Base-by-base conservation (phyloP, 1,140 invertebrate genomes). In the Bombyx mandarina region DNA sequence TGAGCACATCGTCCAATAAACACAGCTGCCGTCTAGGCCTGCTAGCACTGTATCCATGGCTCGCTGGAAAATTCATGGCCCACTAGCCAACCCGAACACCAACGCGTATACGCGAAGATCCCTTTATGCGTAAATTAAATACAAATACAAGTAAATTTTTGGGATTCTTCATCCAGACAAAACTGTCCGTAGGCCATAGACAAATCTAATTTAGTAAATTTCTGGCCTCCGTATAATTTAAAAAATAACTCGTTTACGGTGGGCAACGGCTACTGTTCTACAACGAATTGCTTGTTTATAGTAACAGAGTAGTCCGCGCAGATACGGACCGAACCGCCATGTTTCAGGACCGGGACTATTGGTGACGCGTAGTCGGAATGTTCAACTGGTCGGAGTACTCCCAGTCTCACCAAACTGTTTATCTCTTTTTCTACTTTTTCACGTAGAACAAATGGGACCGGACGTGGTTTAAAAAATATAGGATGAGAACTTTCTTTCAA, bases 381-480 rank as follows among this genome's bases (percentile, higher is more conserved):
- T 51, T 35, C 6, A 7, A 51, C 50, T 4, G 50, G 50, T 51
- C 42, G 26, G 8, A 51, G 42, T 6, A 51, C 10, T 1, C 22
- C 50, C 10, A 35, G 5, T 9, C 3, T n/a, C 7, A 43, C 7
- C n/a, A 54, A 54, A n/a, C 52, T 1, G 5, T 26, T 51, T 53
- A 53, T 7, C 9, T 53, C 52, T 43, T 43, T 8, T 12, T 53
- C 52, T 1, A 53, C 52, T 53, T 53, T 53, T 10, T 53, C 52
- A 12, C 42, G 7, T 2, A 53, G 35, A 42, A 26, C 52, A 53
- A 53, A 53, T 7, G 35, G 35, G 42, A 53, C 52, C 42, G 26
- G 42, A 1, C 52, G 52, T 10, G 52, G 35, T 7, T 53, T 53
- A 53, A 53, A 53, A 43, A 53, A 53, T n/a, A 43, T 53, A 9